These are phyloP conservation scores for Hippasteria phrygiana DNA, from an alignment of 53 echinoderm and acorn worm genomes.

Conservation along the genomic window DNA sequence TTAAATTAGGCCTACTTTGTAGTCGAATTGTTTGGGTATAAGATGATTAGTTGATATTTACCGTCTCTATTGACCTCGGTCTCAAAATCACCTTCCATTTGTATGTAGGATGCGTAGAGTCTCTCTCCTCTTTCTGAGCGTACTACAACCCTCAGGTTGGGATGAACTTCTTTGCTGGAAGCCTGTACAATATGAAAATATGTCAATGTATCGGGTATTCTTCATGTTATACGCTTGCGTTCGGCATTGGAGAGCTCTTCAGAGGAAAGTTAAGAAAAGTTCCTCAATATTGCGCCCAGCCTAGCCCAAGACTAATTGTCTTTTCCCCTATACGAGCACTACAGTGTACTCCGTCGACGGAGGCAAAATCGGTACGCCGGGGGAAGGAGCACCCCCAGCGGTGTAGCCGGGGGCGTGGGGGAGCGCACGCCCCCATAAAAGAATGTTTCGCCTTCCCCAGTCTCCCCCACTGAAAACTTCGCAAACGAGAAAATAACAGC, in stretches of 20 bases:
- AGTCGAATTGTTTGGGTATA: neutral
- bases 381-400: no score
- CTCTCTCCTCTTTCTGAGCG: neutral
- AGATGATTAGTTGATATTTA: neutral
- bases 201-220: neutral
- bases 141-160: slow-evolving; percentile 2
- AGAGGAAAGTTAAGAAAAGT: no score
- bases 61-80: slow-evolving; percentile 14
- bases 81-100: slow-evolving; percentile 32
- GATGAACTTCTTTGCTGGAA: slow-evolving; percentile 21
- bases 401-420: no score
- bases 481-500: no score
- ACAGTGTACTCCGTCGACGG: no score
- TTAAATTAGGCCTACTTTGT: neutral
- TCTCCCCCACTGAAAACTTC: no score
- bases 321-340: no score
- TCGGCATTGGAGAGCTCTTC: neutral
- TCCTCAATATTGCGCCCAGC: no score
- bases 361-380: no score
- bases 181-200: neutral
- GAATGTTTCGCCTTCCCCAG: no score
- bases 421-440: no score
- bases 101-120: slow-evolving; percentile 14
- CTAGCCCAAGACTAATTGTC: no score
- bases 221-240: neutral